Conservation (phyloP, 2,888 invertebrate genomes). For the Drosophila acutilabella region DNA sequence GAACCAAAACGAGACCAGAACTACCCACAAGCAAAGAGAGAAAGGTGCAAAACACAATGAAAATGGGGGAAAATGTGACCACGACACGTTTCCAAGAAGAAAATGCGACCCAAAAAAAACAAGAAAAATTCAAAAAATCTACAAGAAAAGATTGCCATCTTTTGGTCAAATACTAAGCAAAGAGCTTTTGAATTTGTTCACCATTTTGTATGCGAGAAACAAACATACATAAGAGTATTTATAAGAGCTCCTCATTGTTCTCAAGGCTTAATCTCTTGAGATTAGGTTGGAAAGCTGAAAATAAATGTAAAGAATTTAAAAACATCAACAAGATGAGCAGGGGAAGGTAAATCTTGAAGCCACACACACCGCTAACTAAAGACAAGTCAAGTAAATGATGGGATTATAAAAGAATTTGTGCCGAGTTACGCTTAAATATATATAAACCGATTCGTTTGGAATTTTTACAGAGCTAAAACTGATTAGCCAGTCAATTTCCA, state of each 20-base stretch:
- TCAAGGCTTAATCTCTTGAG: slow-evolving; percentile 6
- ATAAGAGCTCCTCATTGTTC: slow-evolving; percentile 1
- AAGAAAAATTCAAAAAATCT: neutral
- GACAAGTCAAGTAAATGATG: slow-evolving; percentile 10
- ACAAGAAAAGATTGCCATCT: slow-evolving; percentile 5
- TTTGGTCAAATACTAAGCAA: slow-evolving; percentile 7
- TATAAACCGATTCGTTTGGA: neutral
- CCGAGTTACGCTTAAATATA: slow-evolving; percentile 2
- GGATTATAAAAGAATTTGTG: neutral
- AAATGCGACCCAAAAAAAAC: slow-evolving; percentile 28
- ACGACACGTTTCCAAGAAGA: slow-evolving; percentile 27
- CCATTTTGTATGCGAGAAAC: neutral
- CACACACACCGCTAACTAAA: slow-evolving; percentile 1
- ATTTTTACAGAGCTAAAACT: neutral
- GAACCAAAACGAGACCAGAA: slow-evolving; percentile 19
- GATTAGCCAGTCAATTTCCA: neutral
- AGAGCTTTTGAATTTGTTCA: slow-evolving; percentile 7
- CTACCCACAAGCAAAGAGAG: slow-evolving; percentile 15
- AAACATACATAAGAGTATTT: neutral
- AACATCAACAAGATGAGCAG: neutral
- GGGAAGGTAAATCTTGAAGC: neutral
- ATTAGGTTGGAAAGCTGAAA: slow-evolving; percentile 4
- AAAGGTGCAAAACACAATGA: slow-evolving; percentile 25
- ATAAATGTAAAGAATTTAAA: slow-evolving; percentile 8
- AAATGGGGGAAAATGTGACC: slow-evolving; percentile 31